Base-by-base conservation (phyloP, 2,113 vertebrate genomes). In the Apteryx mantelli region DNA sequence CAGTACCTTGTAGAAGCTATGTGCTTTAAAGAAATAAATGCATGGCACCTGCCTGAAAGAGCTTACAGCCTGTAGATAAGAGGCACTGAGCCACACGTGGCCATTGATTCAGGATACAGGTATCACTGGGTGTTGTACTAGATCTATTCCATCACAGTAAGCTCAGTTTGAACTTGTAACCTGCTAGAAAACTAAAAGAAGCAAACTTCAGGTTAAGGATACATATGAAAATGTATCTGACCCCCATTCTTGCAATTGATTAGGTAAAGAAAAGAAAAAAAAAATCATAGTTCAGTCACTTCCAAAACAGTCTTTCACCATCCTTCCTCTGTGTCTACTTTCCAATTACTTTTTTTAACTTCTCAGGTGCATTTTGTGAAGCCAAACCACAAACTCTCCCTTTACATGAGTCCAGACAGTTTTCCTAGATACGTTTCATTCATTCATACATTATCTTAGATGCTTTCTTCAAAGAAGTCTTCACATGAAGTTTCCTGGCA, bases 251-350 rank as follows among this genome's bases (percentile, higher is more conserved):
- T 70, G 50, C 7, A 36, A 55, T 2, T 20, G 10, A 17, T 30
- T 4, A 16, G 9, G 28, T 11, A 8, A 16, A 38, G 0, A 0
- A 3, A 6, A 24, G 34, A 36, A 44, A 48, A 46, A 3, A 38
- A 25, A 4, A 6, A 48, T 7, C 1, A 0, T 6, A 66, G 63
- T 32, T 68, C 44, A 38, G 28, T 11, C 13, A 61, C 32, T 94
- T 36, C 30, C 34, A 21, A 68, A 91, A 84, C 20, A 32, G 13
- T 40, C 44, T 46, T 55, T 48, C 50, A 63, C 13, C 20, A 64
- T 78, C 6, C 32, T 81, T 93, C 68, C 22, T 66, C 44, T 9
- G 3, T 9, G 34, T 36, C 75, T 78, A 1, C 3, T 34, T 82
- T 53, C 20, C 20, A 38, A n/a, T 15, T 66, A 55, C 13, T 77